Conservation (phyloP, 2,797 vertebrate species). For the Poliocrania exsul region DNA sequence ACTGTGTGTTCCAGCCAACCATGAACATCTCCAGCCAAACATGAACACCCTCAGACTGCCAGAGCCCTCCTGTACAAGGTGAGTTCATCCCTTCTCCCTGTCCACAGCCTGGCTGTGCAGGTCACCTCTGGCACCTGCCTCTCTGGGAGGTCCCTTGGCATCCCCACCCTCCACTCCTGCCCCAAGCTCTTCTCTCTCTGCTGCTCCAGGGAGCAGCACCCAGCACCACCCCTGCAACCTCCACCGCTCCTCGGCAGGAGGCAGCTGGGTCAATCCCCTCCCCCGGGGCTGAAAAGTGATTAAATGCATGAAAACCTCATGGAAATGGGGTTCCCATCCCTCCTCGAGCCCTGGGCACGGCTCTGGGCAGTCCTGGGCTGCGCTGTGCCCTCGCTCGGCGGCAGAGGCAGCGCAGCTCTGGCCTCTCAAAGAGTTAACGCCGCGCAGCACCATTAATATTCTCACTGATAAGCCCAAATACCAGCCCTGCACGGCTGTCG, state of each 20-base stretch:
- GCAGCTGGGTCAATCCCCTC: not conserved
- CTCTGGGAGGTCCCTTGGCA: not conserved
- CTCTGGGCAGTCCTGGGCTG: not conserved
- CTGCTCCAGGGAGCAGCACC: not conserved
- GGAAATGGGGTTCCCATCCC: fast-evolving
- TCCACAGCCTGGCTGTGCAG: fast-evolving
- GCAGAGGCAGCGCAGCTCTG: fast-evolving
- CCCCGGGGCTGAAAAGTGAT: fast-evolving
- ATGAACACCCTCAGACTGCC: fast-evolving
- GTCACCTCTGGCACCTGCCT: not conserved
- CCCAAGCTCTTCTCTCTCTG: fast-evolving
- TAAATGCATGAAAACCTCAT: not conserved
- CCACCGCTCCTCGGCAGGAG: not conserved
- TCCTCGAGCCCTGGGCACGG: fast-evolving
- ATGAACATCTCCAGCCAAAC: not conserved
- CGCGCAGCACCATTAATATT: slow-evolving; percentile 29
- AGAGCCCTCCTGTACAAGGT: not conserved
- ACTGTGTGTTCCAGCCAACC: not conserved
- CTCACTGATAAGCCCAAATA: slow-evolving; percentile 29
- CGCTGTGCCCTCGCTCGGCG: fast-evolving
- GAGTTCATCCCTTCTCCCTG: not conserved
- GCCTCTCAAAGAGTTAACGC: slow-evolving; percentile 29
- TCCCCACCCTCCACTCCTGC: not conserved
- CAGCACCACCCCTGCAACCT: not conserved
- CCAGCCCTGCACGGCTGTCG: slow-evolving; percentile 45